Conservation (phyloP, 1,140 invertebrate genomes). For the Anastrepha obliqua region DNA sequence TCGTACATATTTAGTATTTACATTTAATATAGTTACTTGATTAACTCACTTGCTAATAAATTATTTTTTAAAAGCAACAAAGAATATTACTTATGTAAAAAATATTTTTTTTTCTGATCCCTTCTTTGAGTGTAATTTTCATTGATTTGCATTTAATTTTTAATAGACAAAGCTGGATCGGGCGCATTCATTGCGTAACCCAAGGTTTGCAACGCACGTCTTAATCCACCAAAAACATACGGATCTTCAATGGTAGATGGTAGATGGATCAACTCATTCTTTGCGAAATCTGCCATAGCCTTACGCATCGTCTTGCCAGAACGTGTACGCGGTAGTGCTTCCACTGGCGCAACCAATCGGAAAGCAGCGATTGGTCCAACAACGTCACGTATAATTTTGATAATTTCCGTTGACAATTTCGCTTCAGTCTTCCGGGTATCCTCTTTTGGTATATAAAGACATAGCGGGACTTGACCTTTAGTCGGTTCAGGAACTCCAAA, state of each 20-base stretch:
- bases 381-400: conserved; percentile 83
- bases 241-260: conserved; percentile 93
- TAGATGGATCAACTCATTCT: conserved; percentile 85
- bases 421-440: conserved; percentile 76
- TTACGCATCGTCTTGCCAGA: conserved; percentile 91
- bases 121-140: background rate
- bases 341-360: conserved; percentile 83
- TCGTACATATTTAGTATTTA: too few species aligned
- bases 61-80: too few species aligned
- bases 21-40: too few species aligned
- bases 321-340: conserved; percentile 85
- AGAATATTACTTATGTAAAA: too few species aligned
- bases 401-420: conserved; percentile 80
- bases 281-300: conserved; percentile 88
- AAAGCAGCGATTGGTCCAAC: conserved; percentile 94
- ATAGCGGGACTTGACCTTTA: conserved; percentile 93
- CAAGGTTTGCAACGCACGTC: conserved; percentile 82
- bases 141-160: conserved; percentile 38
- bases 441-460: conserved; percentile 85
- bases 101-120: too few species aligned
- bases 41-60: too few species aligned
- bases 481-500: conserved; percentile 91
- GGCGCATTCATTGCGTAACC: conserved; percentile 85
- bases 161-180: conserved; percentile 76
- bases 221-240: conserved; percentile 83